Evolutionary conservation across 1,140 invertebrate species (phyloP), one percentile per base, ranked within the genome.

Genomic region (Lycorma delicatula): DNA sequence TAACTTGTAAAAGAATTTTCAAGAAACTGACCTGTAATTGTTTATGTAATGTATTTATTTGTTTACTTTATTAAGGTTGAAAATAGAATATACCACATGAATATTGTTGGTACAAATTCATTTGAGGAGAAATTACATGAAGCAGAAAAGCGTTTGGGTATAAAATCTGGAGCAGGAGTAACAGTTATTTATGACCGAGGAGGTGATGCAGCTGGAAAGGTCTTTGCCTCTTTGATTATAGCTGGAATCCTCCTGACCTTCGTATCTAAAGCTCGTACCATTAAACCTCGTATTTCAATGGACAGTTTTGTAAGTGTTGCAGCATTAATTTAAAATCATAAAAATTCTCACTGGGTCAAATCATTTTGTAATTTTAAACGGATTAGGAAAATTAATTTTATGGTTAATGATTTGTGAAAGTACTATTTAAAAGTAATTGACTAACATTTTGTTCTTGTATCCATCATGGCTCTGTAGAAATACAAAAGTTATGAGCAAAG

Each of bases 51-150:
- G 2, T 26, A 49, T 47, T 59, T 22, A 61, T 44, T 44, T 44
- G 4, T 3, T 11, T 5, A 9, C 5, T 44, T 44, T 59, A 74
- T 75, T 26, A 64, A 84, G 81, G 67, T 77, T 20, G 80, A 81
- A 26, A 78, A 82, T 63, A 78, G 77, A 56, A 78, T 72, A 7
- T 92, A 82, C 71, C 83, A 89, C 63, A 91, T 95, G 87, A 86
- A 87, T 67, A 82, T 93, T 12, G 83, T 83, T 1, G 85, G 91
- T 70, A 81, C 85, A 13, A 80, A 85, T 34, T 82, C 85, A 60
- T 89, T 96, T 72, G 93, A 96, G 73, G 86, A 87, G 66, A 93
- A 92, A 75, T 70, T 97, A 38, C 77, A 93, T 46, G 81, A 86
- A 62, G 85, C 85, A 9, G 93, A 98, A 75, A 70, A 79, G 68